These are phyloP conservation scores for Axea sp. DNA, from an alignment of 2,888 invertebrate species.

Conservation along the genomic window DNA sequence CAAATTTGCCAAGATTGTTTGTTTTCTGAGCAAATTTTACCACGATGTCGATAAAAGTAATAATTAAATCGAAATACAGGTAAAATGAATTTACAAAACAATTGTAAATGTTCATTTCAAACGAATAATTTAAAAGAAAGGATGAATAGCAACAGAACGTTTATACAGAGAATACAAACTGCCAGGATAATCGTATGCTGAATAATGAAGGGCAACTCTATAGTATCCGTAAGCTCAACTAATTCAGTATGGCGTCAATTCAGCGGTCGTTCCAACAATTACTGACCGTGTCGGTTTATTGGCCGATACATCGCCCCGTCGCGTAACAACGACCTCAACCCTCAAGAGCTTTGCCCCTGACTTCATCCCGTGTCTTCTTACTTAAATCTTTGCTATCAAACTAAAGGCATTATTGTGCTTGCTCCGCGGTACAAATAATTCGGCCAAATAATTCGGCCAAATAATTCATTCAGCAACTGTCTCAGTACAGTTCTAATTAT, in stretches of 20 bases:
- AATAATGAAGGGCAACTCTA: slow-evolving; percentile 56
- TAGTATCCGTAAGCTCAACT: slow-evolving; percentile 64
- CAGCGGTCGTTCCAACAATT: slow-evolving; percentile 74
- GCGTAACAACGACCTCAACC: slow-evolving; percentile 65
- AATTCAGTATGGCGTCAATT: slow-evolving; percentile 76
- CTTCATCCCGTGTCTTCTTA: slow-evolving; percentile 63
- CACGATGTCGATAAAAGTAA: too few species aligned
- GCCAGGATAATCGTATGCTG: slow-evolving; percentile 55
- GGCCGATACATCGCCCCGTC: slow-evolving; percentile 75
- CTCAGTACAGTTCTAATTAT: too few species aligned
- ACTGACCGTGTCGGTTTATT: slow-evolving; percentile 77
- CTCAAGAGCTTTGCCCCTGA: slow-evolving; percentile 60
- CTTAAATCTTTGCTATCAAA: slow-evolving; percentile 64
- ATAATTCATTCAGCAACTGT: too few species aligned
- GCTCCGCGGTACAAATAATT: too few species aligned
- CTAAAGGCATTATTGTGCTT: slow-evolving; percentile 10
- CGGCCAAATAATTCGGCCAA: too few species aligned
- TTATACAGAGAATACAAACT: slow-evolving; percentile 47
- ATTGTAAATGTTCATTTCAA: too few species aligned
- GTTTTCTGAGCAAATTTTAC: too few species aligned
- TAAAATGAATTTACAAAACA: too few species aligned
- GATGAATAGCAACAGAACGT: slow-evolving; percentile 1
- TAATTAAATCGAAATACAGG: too few species aligned
- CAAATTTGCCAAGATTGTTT: too few species aligned
- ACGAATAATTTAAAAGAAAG: too few species aligned